Percentiles rank a stretch among this genome's conserved stretches.
phyloP scores from a whole-genome alignment of 2,888 invertebrate genomes.

The Drosophila heteroneura region DNA sequence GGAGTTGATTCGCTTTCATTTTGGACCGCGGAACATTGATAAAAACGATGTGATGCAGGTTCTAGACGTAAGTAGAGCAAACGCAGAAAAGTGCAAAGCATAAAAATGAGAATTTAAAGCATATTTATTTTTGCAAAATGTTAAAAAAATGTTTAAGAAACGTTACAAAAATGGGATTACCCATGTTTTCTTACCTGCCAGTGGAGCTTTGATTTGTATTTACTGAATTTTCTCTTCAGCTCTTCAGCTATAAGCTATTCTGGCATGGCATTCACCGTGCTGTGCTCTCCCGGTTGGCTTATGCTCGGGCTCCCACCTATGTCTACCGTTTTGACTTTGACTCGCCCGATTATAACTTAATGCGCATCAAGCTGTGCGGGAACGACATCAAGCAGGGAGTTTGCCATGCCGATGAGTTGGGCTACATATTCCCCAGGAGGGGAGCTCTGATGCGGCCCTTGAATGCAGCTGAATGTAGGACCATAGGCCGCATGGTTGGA shows the following conservation, averaged over 20 bases:
- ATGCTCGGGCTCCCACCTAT: slow-evolving; percentile 77
- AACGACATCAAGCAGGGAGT: slow-evolving; percentile 75
- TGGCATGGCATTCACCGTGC: slow-evolving; percentile 84
- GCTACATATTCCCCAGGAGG: slow-evolving; percentile 79
- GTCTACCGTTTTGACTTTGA: slow-evolving; percentile 84
- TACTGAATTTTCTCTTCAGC: slow-evolving; percentile 56
- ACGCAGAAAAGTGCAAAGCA: no score
- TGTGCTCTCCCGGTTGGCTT: slow-evolving; percentile 69
- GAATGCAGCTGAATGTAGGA: slow-evolving; percentile 67
- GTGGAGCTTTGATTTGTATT: background rate
- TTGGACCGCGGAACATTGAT: slow-evolving; percentile 69
- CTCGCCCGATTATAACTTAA: slow-evolving; percentile 81
- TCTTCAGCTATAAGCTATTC: slow-evolving; percentile 81
- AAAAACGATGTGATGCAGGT: slow-evolving; percentile 72
- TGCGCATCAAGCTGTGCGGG: slow-evolving; percentile 77
- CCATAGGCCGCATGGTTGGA: slow-evolving; percentile 79
- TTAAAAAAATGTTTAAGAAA: background rate
- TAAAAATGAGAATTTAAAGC: background rate
- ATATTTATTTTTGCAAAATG: background rate
- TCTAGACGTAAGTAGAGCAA: slow-evolving; percentile 75
- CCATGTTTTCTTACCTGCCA: background rate
- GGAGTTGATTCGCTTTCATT: slow-evolving; percentile 85
- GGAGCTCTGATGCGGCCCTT: slow-evolving; percentile 30
- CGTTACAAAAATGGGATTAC: background rate
- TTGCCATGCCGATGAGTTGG: slow-evolving; percentile 84